Evolutionary conservation across 2,888 invertebrate genomes (phyloP), one percentile per base, ranked within the genome.

Genomic region (Diaphora mendica): DNA sequence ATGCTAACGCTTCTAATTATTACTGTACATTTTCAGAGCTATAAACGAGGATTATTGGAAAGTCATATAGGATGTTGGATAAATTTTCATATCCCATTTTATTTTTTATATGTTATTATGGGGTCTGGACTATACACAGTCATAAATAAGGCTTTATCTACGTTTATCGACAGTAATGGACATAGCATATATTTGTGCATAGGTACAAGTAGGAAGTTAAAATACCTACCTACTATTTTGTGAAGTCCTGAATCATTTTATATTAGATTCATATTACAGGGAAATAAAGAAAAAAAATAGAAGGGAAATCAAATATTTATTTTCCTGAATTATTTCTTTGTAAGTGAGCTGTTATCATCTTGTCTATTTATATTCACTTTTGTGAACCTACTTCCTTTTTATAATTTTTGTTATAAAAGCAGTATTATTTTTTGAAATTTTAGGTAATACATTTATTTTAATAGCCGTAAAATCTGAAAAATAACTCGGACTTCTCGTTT

Each of bases 11-110:
- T 35, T 35, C 35, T 35, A 35, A 35, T 39, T 39, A 39, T 39
- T 11, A 39, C 74, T 71, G 73, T 75, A 64, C 48, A 69, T 81
- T 79, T 76, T 81, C 78, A 79, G 77, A 78, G 77, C 74, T 71
- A 76, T 77, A 80, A 79, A 81, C 64, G 51, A 74, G 69, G 72
- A 72, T 81, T 78, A 85, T 85, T 77, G 80, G 73, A 77, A 76
- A 77, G 74, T 79, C 75, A 78, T 79, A 68, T 66, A 55, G 77
- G 74, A 67, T 67, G 71, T 71, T 72, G 62, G 30, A 72, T 73
- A 74, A 59, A 73, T 68, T 39, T 68, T 39, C n/a, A 64, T 39
- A 72, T 69, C 62, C 55, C 69, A 72, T 71, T 64, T 55, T 64
- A 68, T 72, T 72, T 76, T 75, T 70, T 35, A 33, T 72, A 59